Conservation (phyloP, 2,797 vertebrate species). For the Danio albolineatus region DNA sequence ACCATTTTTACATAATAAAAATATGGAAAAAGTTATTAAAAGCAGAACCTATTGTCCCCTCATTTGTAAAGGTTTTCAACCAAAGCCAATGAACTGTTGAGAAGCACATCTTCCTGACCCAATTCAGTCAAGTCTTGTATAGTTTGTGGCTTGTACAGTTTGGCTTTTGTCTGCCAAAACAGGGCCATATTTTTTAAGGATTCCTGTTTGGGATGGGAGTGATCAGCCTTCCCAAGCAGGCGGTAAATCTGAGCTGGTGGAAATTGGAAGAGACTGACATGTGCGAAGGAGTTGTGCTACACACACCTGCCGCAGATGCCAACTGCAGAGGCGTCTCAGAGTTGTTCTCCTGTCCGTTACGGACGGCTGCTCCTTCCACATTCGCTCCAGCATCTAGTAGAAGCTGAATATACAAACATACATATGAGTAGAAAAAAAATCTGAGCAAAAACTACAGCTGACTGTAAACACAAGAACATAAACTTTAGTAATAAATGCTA, state of each 20-base stretch:
- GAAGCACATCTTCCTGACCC: conserved; percentile 37
- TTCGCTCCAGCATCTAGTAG: conserved; percentile 93
- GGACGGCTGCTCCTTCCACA: conserved; percentile 90
- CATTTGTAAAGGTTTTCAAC: conserved; percentile 54
- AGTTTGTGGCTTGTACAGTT: conserved; percentile 39
- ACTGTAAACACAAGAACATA: not conserved
- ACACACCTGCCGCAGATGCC: conserved; percentile 93
- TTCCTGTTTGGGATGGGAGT: conserved; percentile 41
- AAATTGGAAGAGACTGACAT: not conserved
- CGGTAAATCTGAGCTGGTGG: not conserved
- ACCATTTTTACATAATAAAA: not conserved
- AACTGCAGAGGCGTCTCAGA: conserved; percentile 93
- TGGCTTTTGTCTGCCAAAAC: conserved; percentile 35
- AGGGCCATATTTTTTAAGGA: conserved; percentile 44
- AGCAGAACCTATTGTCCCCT: conserved; percentile 52
- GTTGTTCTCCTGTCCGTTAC: conserved; percentile 89
- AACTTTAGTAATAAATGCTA: not conserved
- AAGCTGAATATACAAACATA: conserved; percentile 76
- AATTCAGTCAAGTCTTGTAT: conserved; percentile 47
- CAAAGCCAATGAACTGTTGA: conserved; percentile 43
- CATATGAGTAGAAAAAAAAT: not conserved
- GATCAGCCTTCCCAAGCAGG: not conserved
- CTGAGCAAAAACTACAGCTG: not conserved
- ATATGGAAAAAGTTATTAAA: not conserved
- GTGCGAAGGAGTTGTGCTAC: not conserved